Evolutionary conservation across 2,888 invertebrate genomes (phyloP), one percentile per base, ranked within the genome.

Genomic region (Steromphala cineraria): DNA sequence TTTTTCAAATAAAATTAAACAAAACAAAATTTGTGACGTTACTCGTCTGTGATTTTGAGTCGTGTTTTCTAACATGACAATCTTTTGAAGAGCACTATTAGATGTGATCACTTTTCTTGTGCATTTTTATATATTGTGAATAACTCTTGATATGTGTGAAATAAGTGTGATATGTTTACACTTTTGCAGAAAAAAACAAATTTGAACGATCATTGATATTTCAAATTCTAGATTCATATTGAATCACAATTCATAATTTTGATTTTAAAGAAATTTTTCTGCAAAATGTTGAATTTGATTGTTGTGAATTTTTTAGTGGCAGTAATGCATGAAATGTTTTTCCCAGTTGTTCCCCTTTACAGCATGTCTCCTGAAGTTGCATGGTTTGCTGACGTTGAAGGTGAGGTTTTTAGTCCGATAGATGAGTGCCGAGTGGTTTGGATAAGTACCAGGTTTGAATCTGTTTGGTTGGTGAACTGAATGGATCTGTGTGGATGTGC

Each of bases 281-380:
- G 56, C 56, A 24, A 56, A 56, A 56, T 2, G 21, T 56, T 56
- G 56, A 56, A 56, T 56, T 56, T 56, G 24, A 24, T 21, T 21
- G 56, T 21, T 56, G 19, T 56, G 56, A 21, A 62, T 5, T 62
- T 62, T n/a, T 31, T 17, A 36, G 71, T 71, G 71, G 71, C 71
- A 71, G 71, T 71, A 36, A 71, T 71, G 71, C 71, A 71, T 71
- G 71, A 71, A n/a, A 24, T 56, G 21, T 56, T 36, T 71, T 31
- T 17, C 71, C 71, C 71, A 31, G 36, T 71, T 71, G 28, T 62
- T 62, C 62, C 62, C 71, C 71, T 17, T 46, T 71, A 36, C 71
- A 71, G 71, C 71, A 71, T 71, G 71, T 71, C 36, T 71, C 36
- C 71, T 36, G 71, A 71, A 56, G 19, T 56, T 56, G 56, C 56